A percentile compares a stretch with the other conserved stretches of the same genome.
phyloP scores from a whole-genome alignment of 2,888 invertebrate species.

The Trichopoda pennipes region DNA sequence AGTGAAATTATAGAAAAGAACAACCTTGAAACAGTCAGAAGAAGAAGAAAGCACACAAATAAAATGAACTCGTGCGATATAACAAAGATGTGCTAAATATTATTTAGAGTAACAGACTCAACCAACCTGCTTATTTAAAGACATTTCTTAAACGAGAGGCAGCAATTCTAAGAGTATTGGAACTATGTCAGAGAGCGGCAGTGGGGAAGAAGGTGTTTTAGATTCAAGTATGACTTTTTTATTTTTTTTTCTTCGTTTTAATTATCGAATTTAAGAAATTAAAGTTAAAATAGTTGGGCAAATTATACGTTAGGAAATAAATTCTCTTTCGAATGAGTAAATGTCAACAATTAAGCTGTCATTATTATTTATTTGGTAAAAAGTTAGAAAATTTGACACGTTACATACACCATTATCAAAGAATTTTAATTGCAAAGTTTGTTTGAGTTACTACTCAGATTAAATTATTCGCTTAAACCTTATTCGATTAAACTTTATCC shows the following conservation, averaged over 20 bases:
- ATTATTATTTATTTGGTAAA: no score
- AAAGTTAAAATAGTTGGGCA: no score
- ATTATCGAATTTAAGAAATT: no score
- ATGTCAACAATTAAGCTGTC: no score
- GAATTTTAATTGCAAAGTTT: no score
- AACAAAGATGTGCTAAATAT: slow-evolving; percentile 27
- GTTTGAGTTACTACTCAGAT: no score
- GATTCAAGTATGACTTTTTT: slow-evolving; percentile 86
- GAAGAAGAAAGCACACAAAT: not conserved
- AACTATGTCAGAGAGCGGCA: slow-evolving; percentile 88
- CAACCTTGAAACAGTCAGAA: not conserved
- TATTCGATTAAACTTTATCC: no score
- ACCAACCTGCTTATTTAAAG: slow-evolving; percentile 21
- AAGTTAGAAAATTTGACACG: no score
- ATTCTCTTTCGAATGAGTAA: no score
- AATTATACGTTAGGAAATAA: no score
- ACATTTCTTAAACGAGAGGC: slow-evolving; percentile 18
- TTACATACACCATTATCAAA: no score
- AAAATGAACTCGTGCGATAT: slow-evolving; percentile 26
- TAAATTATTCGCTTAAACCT: no score
- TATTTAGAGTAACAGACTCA: slow-evolving; percentile 2
- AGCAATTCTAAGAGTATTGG: slow-evolving; percentile 17
- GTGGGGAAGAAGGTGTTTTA: slow-evolving; percentile 89
- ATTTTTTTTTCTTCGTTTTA: not conserved
- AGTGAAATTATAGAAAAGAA: not conserved